Percentiles rank a stretch among this genome's conserved stretches.
These are phyloP conservation scores for cattle (Bos taurus) DNA, from an alignment of 2,113 vertebrate species.

Conservation along the genomic window ARS-UCD2.0 NC_037330.1:2779501-2780000, in stretches of 20 bases:
- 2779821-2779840: fast-evolving
- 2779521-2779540: neutral
- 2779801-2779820: fast-evolving
- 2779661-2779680: neutral
- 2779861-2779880: too few species aligned
- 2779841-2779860: neutral
- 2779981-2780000: neutral
- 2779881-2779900: neutral
- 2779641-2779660: too few species aligned
- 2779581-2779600: neutral
- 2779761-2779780: neutral
- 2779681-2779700: neutral
- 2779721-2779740: neutral
- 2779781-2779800: fast-evolving
- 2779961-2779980: neutral
- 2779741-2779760: neutral
- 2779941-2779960: neutral
- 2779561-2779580: neutral
- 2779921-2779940: neutral
- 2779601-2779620: fast-evolving
- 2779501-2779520: neutral
- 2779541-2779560: neutral
- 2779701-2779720: neutral
- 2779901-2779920: fast-evolving
- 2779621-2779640: neutral